phyloP scores from a whole-genome alignment of 2,113 vertebrate species.

The Saguinus midas region DNA sequence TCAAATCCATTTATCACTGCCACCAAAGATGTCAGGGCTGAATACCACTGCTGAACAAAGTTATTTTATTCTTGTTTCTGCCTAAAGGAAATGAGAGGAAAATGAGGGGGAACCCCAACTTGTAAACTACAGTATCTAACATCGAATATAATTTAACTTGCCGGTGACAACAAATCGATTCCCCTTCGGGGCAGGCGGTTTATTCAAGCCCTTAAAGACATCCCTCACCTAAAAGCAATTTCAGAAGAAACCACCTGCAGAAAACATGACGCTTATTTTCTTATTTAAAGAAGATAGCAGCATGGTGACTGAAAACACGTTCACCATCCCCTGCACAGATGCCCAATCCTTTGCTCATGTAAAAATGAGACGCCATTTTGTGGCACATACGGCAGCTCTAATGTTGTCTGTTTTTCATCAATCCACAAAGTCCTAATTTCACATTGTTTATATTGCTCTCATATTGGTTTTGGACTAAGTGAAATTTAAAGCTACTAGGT shows the following conservation, averaged over 20 bases:
- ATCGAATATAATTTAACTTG: slow-evolving; percentile 62
- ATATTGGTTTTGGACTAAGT: slow-evolving; percentile 58
- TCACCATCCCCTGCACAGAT: neutral
- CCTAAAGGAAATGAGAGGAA: slow-evolving; percentile 84
- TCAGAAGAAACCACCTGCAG: slow-evolving; percentile 60
- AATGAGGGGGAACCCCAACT: slow-evolving; percentile 82
- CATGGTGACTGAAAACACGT: neutral
- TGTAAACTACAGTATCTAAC: slow-evolving; percentile 59
- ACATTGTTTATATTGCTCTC: slow-evolving; percentile 50
- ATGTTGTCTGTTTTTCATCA: neutral
- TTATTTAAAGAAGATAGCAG: slow-evolving; percentile 4
- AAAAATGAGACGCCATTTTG: neutral
- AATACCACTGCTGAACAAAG: slow-evolving; percentile 78
- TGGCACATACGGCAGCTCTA: neutral
- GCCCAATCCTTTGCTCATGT: neutral
- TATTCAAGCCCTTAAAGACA: slow-evolving; percentile 41
- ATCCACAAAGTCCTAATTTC: slow-evolving; percentile 64
- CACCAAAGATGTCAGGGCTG: slow-evolving; percentile 82
- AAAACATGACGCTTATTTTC: slow-evolving; percentile 58
- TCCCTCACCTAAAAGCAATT: slow-evolving; percentile 64
- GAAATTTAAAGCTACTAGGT: slow-evolving; percentile 62
- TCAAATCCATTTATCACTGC: slow-evolving; percentile 85
- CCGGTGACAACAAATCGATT: slow-evolving; percentile 55
- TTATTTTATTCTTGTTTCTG: slow-evolving; percentile 81
- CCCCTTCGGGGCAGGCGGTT: slow-evolving; percentile 36